These are phyloP conservation scores for Aphelinus atriplicis DNA, from an alignment of 1,140 invertebrate genomes.

Conservation along the genomic window DNA sequence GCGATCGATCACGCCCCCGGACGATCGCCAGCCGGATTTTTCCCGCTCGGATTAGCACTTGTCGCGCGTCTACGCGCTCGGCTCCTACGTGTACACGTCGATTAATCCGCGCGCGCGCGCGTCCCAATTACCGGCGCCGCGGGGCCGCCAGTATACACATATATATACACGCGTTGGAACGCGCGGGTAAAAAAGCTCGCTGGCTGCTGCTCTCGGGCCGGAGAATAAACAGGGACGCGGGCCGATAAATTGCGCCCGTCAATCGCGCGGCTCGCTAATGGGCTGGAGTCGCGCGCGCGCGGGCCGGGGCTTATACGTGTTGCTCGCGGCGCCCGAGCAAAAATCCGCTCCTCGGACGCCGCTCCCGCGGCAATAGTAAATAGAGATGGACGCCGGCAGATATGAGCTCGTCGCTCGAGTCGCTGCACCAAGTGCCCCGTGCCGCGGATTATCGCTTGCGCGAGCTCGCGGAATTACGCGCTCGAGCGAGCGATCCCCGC, in stretches of 20 bases:
- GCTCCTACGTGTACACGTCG: neutral
- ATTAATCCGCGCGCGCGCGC: neutral
- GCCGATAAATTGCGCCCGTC: constrained; percentile 30
- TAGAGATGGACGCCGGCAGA: constrained; percentile 55
- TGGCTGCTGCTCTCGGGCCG: no score
- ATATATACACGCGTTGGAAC: no score
- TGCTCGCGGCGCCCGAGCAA: constrained; percentile 25
- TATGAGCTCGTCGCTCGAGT: constrained; percentile 20
- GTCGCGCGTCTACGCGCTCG: neutral
- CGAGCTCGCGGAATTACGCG: neutral
- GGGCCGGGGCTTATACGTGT: constrained; percentile 31
- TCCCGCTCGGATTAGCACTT: no score
- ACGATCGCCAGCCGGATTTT: no score
- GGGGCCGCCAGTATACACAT: no score
- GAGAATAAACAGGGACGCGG: neutral
- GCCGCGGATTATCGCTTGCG: constrained; percentile 8
- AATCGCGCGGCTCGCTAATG: constrained; percentile 19
- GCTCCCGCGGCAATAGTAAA: constrained; percentile 58
- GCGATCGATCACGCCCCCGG: no score
- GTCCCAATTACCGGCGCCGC: no score
- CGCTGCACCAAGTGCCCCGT: neutral
- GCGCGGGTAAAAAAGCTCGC: no score
- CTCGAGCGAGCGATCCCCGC: neutral
- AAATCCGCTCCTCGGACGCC: no score
- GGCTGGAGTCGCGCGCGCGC: neutral